A percentile compares a stretch with the other conserved stretches of the same genome.
phyloP scores from a whole-genome alignment of 2,888 invertebrate species.

The Ectemnius continuus region DNA sequence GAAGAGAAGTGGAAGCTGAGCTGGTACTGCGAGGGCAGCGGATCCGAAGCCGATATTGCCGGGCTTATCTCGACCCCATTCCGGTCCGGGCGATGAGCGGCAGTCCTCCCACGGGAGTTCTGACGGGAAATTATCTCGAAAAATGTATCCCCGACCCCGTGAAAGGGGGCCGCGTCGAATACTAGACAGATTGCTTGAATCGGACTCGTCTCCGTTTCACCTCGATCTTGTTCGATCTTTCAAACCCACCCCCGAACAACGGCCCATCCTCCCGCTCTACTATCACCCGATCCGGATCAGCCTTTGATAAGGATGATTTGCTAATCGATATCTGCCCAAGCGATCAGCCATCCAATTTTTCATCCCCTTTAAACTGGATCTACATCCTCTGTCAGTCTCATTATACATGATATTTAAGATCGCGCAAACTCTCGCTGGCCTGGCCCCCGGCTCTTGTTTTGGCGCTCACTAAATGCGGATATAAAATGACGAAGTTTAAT shows the following conservation, averaged over 20 bases:
- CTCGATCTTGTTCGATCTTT: slow-evolving; percentile 11
- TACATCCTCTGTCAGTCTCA: neutral
- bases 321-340: slow-evolving; percentile 38
- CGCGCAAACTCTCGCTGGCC: no score
- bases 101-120: slow-evolving; percentile 57
- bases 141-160: slow-evolving; percentile 58
- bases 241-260: neutral
- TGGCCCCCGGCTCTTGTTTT: neutral
- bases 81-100: slow-evolving; percentile 35
- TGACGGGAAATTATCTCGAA: slow-evolving; percentile 68
- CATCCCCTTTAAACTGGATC: neutral
- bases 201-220: slow-evolving; percentile 12
- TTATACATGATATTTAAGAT: no score
- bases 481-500: slow-evolving; percentile 14
- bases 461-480: neutral
- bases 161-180: slow-evolving; percentile 27
- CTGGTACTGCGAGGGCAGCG: slow-evolving; percentile 19
- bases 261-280: neutral
- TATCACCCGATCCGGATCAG: no score
- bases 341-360: neutral
- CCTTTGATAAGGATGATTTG: slow-evolving; percentile 40
- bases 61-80: slow-evolving; percentile 48
- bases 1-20: slow-evolving; percentile 11
- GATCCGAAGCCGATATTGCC: slow-evolving; percentile 55
- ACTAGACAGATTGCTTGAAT: slow-evolving; percentile 51